A percentile compares a stretch with the other conserved stretches of the same genome.
Conservation (phyloP, 2,888 invertebrate species). For the Girardia tigrina region DNA sequence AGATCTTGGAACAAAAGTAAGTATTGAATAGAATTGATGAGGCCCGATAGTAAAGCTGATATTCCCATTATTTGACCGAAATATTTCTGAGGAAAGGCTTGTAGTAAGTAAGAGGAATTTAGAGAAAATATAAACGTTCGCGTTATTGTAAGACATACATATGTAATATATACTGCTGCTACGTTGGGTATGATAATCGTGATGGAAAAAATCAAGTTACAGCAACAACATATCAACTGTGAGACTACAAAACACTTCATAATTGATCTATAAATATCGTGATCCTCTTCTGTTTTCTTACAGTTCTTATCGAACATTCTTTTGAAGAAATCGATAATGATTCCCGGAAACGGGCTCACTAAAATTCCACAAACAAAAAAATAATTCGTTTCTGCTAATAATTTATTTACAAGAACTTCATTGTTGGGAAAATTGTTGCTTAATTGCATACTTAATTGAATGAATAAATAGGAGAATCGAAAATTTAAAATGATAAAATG, state of each 20-base stretch:
- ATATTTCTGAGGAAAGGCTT: conserved; percentile 10
- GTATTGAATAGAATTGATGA: background rate
- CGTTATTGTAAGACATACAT: background rate
- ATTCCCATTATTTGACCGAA: conserved; percentile 6
- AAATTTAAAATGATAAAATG: background rate
- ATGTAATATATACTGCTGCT: background rate
- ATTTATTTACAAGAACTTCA: background rate
- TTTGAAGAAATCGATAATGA: background rate
- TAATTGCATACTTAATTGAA: background rate
- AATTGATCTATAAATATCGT: background rate
- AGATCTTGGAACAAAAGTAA: background rate
- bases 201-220: background rate
- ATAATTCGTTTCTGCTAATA: background rate
- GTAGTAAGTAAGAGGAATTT: background rate
- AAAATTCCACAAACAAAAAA: background rate
- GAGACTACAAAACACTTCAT: background rate
- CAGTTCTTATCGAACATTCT: background rate
- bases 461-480: background rate
- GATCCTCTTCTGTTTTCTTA: too few relatives aligned
- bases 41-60: background rate
- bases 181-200: background rate
- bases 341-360: background rate
- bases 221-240: background rate
- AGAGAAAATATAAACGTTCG: background rate
- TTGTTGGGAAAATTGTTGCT: background rate